Conservation (phyloP, 1,140 invertebrate genomes). For the Heterodera schachtii region DNA sequence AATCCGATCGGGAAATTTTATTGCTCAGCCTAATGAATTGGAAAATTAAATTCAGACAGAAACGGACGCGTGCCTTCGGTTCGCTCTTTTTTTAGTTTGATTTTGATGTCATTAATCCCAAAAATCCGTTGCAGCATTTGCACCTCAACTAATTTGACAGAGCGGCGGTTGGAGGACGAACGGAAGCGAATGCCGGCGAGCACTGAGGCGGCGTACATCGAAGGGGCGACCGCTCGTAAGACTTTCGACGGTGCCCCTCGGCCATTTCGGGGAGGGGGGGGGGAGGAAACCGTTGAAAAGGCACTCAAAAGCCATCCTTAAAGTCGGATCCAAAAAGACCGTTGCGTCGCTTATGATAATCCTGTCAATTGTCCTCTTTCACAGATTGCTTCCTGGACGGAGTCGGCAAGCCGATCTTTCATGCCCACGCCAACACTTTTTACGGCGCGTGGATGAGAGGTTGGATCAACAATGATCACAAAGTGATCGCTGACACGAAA, state of each 20-base stretch:
- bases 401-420: constrained; percentile 66
- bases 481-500: neutral
- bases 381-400: constrained; percentile 65
- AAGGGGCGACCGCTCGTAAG: constrained; percentile 64
- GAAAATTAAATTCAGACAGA: constrained; percentile 40
- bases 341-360: neutral
- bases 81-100: constrained; percentile 51
- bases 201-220: constrained; percentile 64
- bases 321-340: neutral
- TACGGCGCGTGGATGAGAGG: constrained; percentile 67
- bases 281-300: neutral
- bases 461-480: constrained; percentile 31
- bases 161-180: constrained; percentile 25
- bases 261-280: too few species aligned
- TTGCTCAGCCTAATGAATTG: neutral
- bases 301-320: neutral
- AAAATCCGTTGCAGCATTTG: constrained; percentile 8
- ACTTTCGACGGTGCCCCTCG: neutral
- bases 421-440: constrained; percentile 63
- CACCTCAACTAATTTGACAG: constrained; percentile 28
- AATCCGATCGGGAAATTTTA: neutral
- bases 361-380: neutral
- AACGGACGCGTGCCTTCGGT: constrained; percentile 58
- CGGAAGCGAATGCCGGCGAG: constrained; percentile 46
- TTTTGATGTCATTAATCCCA: constrained; percentile 42